phyloP scores from a whole-genome alignment of 2,113 vertebrate genomes.

The Puntigrus tetrazona region DNA sequence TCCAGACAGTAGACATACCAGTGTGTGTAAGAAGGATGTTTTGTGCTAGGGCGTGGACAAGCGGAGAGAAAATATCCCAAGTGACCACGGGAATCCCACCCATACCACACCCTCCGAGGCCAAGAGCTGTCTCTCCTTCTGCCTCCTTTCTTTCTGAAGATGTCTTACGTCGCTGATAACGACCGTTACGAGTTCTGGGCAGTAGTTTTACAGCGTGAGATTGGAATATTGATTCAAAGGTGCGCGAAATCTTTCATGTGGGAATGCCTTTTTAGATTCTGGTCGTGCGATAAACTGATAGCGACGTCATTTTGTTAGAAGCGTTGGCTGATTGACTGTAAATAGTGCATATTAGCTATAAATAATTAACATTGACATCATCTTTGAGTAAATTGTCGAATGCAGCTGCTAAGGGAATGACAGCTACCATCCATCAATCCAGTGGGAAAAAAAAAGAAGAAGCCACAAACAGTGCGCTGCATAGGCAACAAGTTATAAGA shows the following conservation, averaged over 20 bases:
- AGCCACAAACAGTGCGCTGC: background rate
- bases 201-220: background rate
- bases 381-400: background rate
- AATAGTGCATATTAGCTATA: background rate
- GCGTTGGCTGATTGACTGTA: background rate
- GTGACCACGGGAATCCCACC: slow-evolving; percentile 70
- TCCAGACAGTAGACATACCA: slow-evolving; percentile 49
- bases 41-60: slow-evolving; percentile 69
- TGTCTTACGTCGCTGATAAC: background rate
- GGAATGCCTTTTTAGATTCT: too few species aligned
- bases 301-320: background rate
- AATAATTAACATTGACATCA: background rate
- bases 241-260: background rate
- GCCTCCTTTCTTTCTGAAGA: background rate
- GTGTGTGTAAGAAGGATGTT: slow-evolving; percentile 53
- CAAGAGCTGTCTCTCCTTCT: slow-evolving; percentile 29
- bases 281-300: background rate
- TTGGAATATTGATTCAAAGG: background rate
- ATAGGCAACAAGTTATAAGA: too few species aligned
- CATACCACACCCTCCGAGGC: slow-evolving; percentile 66
- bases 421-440: background rate
- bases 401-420: background rate
- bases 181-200: background rate
- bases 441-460: background rate
- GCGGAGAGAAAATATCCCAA: slow-evolving; percentile 71